A percentile compares a stretch with the other conserved stretches of the same genome.
phyloP scores from a whole-genome alignment of 2,797 vertebrate species.

The Halcyon badia region DNA sequence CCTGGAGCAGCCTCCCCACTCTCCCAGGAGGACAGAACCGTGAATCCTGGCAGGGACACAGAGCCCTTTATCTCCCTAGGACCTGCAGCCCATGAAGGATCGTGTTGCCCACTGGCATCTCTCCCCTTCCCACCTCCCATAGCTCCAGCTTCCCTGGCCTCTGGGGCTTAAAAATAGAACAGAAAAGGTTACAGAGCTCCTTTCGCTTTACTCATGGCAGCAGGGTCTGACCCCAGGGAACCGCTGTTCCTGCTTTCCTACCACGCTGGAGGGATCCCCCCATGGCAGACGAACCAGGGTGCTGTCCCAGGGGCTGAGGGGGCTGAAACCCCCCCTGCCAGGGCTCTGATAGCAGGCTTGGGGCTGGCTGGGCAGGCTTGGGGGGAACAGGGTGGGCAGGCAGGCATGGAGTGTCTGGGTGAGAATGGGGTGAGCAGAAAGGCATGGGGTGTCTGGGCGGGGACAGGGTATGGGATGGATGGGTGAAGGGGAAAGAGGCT shows the following conservation, averaged over 20 bases:
- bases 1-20: background rate
- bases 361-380: background rate
- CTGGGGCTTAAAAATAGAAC: conserved; percentile 46
- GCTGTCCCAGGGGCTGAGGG: background rate
- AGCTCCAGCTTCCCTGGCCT: background rate
- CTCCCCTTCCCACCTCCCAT: background rate
- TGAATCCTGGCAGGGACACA: background rate
- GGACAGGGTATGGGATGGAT: background rate
- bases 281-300: fast-evolving
- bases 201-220: background rate
- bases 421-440: no score
- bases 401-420: no score
- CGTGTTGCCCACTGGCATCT: background rate
- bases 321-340: background rate
- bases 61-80: background rate
- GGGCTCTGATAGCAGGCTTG: fast-evolving
- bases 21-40: background rate
- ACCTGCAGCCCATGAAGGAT: background rate
- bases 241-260: background rate
- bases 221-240: background rate
- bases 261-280: background rate
- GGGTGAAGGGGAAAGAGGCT: background rate
- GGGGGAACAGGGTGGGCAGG: no score
- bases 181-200: conserved; percentile 39
- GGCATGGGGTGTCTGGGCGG: no score